Percentiles rank a stretch among this genome's conserved stretches.
Evolutionary conservation across 35 echinoderm and acorn worm genomes (phyloP).

Genomic region (Apostichopus parvimensis): DNA sequence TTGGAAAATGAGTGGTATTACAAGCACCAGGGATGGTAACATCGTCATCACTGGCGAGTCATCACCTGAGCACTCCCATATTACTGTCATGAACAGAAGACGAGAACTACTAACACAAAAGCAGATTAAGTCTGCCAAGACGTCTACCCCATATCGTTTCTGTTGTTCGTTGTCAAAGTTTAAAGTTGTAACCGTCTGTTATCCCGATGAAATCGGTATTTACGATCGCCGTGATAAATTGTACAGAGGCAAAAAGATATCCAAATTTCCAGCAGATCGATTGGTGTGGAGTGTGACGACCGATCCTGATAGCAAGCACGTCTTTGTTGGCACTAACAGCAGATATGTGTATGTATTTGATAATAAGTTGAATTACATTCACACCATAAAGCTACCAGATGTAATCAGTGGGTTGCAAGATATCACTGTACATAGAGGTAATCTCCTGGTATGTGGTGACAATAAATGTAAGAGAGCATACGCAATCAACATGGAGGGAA

Average conservation of each 20-base stretch:
- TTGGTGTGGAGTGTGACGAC: background rate
- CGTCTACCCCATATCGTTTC: background rate
- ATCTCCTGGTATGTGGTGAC: constrained; percentile 1
- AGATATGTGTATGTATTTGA: constrained; percentile 20
- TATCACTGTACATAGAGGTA: constrained; percentile 3
- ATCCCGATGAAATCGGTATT: background rate
- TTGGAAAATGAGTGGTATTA: background rate
- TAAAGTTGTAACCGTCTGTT: background rate
- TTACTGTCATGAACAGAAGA: background rate
- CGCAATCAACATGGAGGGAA: background rate
- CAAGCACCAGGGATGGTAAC: background rate
- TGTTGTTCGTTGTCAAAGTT: constrained; percentile 4
- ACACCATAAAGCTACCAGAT: background rate
- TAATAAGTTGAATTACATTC: background rate
- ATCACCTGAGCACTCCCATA: background rate
- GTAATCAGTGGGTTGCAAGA: background rate
- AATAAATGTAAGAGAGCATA: background rate
- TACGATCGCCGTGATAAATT: background rate
- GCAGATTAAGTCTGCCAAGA: background rate
- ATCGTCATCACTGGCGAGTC: background rate
- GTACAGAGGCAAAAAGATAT: background rate
- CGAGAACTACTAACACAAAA: background rate
- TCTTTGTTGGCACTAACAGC: background rate
- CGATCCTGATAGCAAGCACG: background rate
- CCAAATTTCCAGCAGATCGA: background rate